Conservation (phyloP, 2,888 invertebrate genomes). For the Lysandra coridon region DNA sequence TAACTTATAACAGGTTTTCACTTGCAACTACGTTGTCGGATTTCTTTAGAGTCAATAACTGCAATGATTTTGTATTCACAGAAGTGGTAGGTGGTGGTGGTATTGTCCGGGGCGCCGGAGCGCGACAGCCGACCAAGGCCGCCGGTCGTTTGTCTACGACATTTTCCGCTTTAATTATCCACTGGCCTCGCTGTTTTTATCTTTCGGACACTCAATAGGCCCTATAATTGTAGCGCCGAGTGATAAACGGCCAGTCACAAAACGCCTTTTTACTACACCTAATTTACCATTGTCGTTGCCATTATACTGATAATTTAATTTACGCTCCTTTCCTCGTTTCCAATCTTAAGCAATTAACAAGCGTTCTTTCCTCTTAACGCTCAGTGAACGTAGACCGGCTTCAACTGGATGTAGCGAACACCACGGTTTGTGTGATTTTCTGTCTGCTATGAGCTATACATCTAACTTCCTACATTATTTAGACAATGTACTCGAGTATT, state of each 20-base stretch:
- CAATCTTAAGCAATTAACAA: conserved; percentile 5
- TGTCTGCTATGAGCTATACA: not conserved
- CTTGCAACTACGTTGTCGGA: not conserved
- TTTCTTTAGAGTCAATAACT: not conserved
- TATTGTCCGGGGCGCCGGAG: conserved; percentile 61
- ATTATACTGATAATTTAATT: conserved; percentile 10
- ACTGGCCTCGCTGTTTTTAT: conserved; percentile 63
- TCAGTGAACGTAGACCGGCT: not conserved
- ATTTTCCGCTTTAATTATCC: conserved; percentile 59
- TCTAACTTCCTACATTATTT: not conserved
- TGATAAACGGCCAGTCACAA: conserved; percentile 13
- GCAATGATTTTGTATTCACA: conserved; percentile 39
- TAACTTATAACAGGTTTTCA: not conserved
- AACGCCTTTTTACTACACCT: conserved; percentile 12
- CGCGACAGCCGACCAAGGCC: conserved; percentile 62
- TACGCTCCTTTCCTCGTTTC: conserved; percentile 8
- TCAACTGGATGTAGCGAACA: not conserved
- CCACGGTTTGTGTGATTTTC: not conserved
- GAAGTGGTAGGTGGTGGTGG: conserved; percentile 54
- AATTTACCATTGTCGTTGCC: not conserved
- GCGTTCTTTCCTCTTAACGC: conserved; percentile 7
- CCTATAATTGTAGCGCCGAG: conserved; percentile 47
- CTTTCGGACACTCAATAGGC: conserved; percentile 45
- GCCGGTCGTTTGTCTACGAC: conserved; percentile 51
- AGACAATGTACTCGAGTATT: not conserved